phyloP scores from a whole-genome alignment of 2,888 invertebrate genomes.

The Troglohyphantes excavatus region DNA sequence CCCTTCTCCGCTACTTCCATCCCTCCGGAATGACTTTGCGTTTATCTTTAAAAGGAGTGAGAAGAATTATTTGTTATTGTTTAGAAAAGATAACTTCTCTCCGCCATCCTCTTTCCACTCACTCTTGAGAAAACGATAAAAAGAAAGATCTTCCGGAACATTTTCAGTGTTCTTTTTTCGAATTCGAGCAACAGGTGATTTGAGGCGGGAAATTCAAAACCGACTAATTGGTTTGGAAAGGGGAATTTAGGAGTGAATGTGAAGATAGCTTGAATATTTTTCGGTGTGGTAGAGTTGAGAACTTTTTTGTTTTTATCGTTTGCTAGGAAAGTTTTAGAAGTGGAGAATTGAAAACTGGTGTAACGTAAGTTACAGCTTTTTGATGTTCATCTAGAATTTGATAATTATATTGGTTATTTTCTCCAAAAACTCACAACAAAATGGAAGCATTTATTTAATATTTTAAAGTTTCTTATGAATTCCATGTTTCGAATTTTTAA shows the following conservation, averaged over 20 bases:
- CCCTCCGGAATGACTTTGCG: not conserved
- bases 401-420: too few species aligned
- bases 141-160: not conserved
- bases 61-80: conserved; percentile 36
- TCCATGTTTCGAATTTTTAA: too few species aligned
- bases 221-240: not conserved
- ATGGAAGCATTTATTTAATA: too few species aligned
- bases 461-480: too few species aligned
- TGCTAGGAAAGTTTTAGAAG: not conserved
- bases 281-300: not conserved
- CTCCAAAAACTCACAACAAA: too few species aligned
- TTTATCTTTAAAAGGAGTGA: conserved; percentile 24
- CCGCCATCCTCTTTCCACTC: not conserved
- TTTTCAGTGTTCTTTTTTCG: not conserved
- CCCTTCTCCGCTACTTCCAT: not conserved
- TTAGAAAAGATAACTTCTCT: conserved; percentile 6
- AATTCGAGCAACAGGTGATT: not conserved
- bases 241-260: not conserved
- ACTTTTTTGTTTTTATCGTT: not conserved
- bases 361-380: not conserved
- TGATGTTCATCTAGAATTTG: too few species aligned
- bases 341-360: conserved; percentile 9
- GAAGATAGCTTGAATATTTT: not conserved
- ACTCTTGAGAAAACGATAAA: not conserved
- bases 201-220: not conserved